Conservation (phyloP, 2,113 vertebrate species). For the Cyprichromis sp. region DNA sequence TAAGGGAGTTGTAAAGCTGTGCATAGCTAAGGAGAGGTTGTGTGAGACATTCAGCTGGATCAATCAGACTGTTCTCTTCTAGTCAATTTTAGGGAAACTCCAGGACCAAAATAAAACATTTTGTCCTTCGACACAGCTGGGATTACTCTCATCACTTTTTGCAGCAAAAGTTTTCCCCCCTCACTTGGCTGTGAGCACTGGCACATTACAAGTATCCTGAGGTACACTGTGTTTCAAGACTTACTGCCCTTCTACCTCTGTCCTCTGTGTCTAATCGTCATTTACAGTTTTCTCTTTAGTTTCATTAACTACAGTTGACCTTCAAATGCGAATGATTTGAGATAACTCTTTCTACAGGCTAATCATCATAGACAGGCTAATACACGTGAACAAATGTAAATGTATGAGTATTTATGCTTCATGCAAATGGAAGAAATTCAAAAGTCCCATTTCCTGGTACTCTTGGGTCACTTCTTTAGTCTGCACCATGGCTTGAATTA, state of each 20-base stretch:
- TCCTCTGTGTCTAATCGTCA: fast-evolving
- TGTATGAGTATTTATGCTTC: neutral
- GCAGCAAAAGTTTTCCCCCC: neutral
- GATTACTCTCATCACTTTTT: neutral
- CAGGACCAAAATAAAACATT: neutral
- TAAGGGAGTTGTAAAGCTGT: neutral
- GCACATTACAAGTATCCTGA: neutral
- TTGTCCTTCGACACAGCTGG: neutral
- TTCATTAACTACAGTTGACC: neutral
- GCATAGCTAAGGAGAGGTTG: fast-evolving
- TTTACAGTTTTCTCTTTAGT: neutral
- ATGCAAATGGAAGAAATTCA: neutral
- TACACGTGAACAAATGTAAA: neutral
- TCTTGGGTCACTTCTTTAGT: neutral
- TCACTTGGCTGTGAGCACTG: neutral
- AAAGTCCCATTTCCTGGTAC: neutral
- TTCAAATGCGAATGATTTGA: neutral
- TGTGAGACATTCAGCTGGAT: neutral
- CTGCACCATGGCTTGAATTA: neutral
- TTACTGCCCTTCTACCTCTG: neutral
- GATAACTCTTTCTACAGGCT: neutral
- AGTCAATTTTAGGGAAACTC: neutral
- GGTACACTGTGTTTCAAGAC: neutral
- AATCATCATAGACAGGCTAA: neutral
- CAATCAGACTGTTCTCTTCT: neutral